Conservation (phyloP, 2,797 vertebrate genomes). For the Enteromius afrohamiltoni region DNA sequence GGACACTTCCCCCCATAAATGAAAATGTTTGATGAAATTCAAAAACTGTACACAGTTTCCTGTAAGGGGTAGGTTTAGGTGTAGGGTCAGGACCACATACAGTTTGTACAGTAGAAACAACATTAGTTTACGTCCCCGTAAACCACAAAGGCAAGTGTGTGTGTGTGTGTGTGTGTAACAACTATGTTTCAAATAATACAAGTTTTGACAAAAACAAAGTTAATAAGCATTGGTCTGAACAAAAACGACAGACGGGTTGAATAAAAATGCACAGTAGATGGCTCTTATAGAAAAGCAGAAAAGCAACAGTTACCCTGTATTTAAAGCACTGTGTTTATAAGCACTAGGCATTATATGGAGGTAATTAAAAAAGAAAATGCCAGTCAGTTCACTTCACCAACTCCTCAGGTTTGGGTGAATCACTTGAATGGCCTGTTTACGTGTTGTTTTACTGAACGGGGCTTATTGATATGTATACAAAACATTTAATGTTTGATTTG, state of each 20-base stretch:
- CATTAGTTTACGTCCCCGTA: too few relatives aligned
- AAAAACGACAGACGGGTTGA: neutral
- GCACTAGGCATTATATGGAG: neutral
- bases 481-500: neutral
- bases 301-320: neutral
- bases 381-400: neutral
- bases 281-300: neutral
- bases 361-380: neutral
- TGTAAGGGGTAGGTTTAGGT: too few relatives aligned
- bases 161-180: too few relatives aligned
- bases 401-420: too few relatives aligned
- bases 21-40: too few relatives aligned
- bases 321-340: neutral
- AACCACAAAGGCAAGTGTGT: too few relatives aligned
- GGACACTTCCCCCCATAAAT: too few relatives aligned
- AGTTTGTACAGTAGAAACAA: too few relatives aligned
- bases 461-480: neutral
- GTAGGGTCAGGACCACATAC: too few relatives aligned
- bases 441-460: rapidly evolving
- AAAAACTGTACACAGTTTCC: too few relatives aligned
- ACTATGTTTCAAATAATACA: neutral
- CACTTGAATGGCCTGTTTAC: neutral
- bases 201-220: neutral
- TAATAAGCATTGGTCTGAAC: neutral
- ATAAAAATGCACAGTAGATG: neutral